Evolutionary conservation across 2,797 vertebrate genomes (phyloP).

Genomic region (Scleropages formosus): DNA sequence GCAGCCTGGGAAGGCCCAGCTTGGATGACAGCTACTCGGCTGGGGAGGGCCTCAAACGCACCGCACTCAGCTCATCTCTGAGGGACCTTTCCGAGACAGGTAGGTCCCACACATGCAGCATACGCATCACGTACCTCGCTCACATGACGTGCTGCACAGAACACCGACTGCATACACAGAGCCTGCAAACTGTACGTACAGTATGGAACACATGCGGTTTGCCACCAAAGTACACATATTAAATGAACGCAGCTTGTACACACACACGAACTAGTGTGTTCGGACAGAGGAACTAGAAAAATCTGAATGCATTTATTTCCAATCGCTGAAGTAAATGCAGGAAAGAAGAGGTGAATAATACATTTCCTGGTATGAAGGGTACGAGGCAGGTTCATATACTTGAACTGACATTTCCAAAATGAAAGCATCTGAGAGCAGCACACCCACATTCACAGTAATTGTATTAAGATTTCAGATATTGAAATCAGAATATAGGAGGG

Average conservation of each 20-base stretch:
- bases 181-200: too few relatives aligned
- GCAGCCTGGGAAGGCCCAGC: constrained; percentile 78
- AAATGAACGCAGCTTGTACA: not conserved
- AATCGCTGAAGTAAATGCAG: too few relatives aligned
- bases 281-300: not conserved
- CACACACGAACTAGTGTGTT: not conserved
- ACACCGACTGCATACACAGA: not conserved
- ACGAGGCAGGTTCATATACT: too few relatives aligned
- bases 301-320: not conserved
- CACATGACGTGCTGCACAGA: not conserved
- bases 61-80: constrained; percentile 87
- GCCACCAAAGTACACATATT: not conserved
- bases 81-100: constrained; percentile 89
- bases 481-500: too few relatives aligned
- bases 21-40: constrained; percentile 85
- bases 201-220: too few relatives aligned
- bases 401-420: too few relatives aligned
- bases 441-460: too few relatives aligned
- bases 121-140: not conserved
- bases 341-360: too few relatives aligned
- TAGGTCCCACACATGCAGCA: constrained; percentile 45
- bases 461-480: too few relatives aligned
- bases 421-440: too few relatives aligned
- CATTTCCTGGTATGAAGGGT: too few relatives aligned
- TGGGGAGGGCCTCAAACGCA: constrained; percentile 85